Percentiles rank a stretch among this genome's conserved stretches.
Conservation (phyloP, 2,113 vertebrate genomes). For the Isurus oxyrinchus region DNA sequence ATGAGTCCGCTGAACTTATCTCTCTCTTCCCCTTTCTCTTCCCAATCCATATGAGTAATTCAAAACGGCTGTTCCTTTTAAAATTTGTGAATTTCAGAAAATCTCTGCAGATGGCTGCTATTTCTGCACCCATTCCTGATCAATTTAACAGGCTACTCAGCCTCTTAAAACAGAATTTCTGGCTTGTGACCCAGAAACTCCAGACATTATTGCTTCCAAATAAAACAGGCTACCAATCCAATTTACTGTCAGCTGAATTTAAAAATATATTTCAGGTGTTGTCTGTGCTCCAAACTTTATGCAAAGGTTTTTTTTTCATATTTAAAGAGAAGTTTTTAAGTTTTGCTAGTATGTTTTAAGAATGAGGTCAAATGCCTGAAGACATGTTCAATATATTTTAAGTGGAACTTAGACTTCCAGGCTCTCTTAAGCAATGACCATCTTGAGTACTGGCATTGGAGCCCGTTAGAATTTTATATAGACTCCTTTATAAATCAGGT, state of each 20-base stretch:
- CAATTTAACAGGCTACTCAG: conserved; percentile 1
- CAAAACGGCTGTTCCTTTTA: not conserved
- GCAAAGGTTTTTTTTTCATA: not conserved
- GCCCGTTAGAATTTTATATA: not conserved
- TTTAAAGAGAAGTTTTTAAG: not conserved
- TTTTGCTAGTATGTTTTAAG: not conserved
- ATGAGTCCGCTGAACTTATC: not conserved
- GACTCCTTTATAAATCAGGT: not conserved
- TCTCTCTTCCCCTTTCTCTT: not conserved
- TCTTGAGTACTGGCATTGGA: not conserved
- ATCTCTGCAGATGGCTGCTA: conserved; percentile 11
- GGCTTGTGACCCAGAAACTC: conserved; percentile 19
- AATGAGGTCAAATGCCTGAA: not conserved
- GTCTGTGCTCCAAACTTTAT: conserved; percentile 8
- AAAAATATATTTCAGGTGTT: conserved; percentile 30
- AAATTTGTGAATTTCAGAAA: not conserved
- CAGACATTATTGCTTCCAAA: conserved; percentile 32
- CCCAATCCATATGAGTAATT: not conserved
- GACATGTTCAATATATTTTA: not conserved
- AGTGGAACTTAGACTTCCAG: not conserved
- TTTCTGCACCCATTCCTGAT: conserved; percentile 3
- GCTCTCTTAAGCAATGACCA: not conserved
- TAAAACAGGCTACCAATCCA: conserved; percentile 18
- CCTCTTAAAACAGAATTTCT: not conserved
- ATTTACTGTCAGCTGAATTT: conserved; percentile 28